Evolutionary conservation across 2,113 vertebrate species (phyloP).

Genomic region (Cisticola juncidis): DNA sequence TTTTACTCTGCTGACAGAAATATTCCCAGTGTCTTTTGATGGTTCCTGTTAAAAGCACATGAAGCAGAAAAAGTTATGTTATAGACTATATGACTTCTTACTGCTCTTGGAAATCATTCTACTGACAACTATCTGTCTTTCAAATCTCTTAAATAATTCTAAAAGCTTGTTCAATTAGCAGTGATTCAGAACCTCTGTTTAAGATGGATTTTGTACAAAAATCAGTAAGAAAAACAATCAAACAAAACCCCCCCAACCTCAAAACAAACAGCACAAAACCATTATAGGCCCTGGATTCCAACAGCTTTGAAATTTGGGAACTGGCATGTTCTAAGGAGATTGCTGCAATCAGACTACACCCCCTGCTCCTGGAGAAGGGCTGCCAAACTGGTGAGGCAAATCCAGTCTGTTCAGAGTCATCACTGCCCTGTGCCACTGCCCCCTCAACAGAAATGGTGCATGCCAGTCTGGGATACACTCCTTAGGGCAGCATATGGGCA

Average conservation of each 20-base stretch:
- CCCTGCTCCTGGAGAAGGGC: not conserved
- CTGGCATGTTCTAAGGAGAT: not conserved
- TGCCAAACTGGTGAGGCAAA: not conserved
- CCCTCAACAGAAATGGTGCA: not conserved
- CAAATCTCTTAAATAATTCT: not conserved
- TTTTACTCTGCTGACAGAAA: slow-evolving; percentile 59
- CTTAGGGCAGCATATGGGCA: not conserved
- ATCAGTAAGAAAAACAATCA: not conserved
- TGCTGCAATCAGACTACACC: not conserved
- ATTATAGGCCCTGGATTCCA: not conserved
- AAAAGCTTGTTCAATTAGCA: not conserved
- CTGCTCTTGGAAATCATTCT: not conserved
- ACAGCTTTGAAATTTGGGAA: not conserved
- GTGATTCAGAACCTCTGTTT: not conserved
- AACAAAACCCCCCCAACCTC: not conserved
- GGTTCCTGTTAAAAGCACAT: slow-evolving; percentile 66
- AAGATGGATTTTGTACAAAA: not conserved
- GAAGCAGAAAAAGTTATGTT: not conserved
- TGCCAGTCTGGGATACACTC: not conserved
- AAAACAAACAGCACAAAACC: not conserved
- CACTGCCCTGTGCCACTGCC: not conserved
- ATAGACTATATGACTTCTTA: not conserved
- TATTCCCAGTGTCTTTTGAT: slow-evolving; percentile 87
- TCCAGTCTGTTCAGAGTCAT: not conserved
- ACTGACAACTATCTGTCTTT: not conserved